phyloP scores from a whole-genome alignment of 2,797 vertebrate genomes.

The Hippoglossus hippoglossus region DNA sequence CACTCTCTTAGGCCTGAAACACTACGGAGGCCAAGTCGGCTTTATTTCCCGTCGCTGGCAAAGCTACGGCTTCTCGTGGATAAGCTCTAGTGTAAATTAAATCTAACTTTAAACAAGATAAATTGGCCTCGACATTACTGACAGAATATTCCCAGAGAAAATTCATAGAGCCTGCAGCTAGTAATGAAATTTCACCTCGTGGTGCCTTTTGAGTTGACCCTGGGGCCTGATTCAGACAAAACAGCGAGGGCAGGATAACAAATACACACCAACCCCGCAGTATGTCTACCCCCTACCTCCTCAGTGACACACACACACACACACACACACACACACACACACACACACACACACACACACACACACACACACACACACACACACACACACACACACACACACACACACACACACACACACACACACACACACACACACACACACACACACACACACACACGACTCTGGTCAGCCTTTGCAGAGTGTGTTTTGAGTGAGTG shows the following conservation, averaged over 20 bases:
- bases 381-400: too few species aligned
- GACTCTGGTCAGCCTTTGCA: constrained; percentile 64
- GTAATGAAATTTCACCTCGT: constrained; percentile 20
- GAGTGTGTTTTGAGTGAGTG: constrained; percentile 64
- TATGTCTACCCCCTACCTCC: constrained; percentile 7
- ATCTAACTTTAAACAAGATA: constrained; percentile 37
- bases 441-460: constrained; percentile 43
- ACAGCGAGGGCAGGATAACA: constrained; percentile 36
- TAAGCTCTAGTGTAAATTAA: constrained; percentile 28
- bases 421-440: constrained; percentile 38
- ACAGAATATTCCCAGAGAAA: constrained; percentile 31
- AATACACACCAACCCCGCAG: constrained; percentile 29
- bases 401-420: too few species aligned
- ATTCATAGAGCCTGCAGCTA: constrained; percentile 12
- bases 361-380: too few species aligned
- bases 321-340: too few species aligned
- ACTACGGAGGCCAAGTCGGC: constrained; percentile 25
- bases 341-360: too few species aligned
- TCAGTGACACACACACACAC: constrained; percentile 24
- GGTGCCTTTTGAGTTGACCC: constrained; percentile 20
- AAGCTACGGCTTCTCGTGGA: background rate
- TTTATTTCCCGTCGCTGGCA: constrained; percentile 17
- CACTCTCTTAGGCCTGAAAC: constrained; percentile 19
- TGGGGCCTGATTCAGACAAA: constrained; percentile 18
- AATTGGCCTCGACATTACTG: constrained; percentile 33